Base-by-base conservation (phyloP, 2,113 vertebrate genomes). In the Phoxinus phoxinus region DNA sequence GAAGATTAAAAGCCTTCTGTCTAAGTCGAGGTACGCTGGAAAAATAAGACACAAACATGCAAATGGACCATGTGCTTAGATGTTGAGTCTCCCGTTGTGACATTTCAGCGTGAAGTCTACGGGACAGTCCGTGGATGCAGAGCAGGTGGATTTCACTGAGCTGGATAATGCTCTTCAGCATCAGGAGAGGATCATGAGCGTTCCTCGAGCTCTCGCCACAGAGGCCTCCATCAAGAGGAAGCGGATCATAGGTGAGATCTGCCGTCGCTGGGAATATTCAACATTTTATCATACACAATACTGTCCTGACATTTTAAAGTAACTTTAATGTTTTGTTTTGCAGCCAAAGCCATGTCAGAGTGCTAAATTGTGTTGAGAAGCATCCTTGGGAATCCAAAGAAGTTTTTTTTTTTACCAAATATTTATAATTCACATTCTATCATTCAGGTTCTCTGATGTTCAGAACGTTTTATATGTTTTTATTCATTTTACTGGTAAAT, bases 191-290 rank as follows among this genome's bases (percentile, higher is more conserved):
- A 97, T 99, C 93, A 98, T 98, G 95, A 95, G 91, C 73, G 96
- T 97, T 87, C 98, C 97, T 86, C 96, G 96, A 0, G 93, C 96
- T 3, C 92, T 99, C 90, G 97, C 97, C 87, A 96, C 96, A 0
- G 97, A 99, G 94, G 97, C 97, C 74, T 99, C 97, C 9, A 95
- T 95, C 90, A 97, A 95, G 89, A 97, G 97, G 95, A 98, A 96
- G 92, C 95, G 96, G 90, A 96, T 97, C 4, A 96, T 97, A 96
- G 97, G 97, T 99, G 84, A 93, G 95, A 80, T 69, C 21, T 13
- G 13, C 1, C 37, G 46, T n/a, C 35, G 12, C 79, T 37, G 17
- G 17, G 35, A 71, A n/a, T 4, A 41, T 12, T 23, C 8, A 37
- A 21, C 9, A 37, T 37, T 37, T 71, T 9, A 69, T 69, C 7